phyloP scores from a whole-genome alignment of 92 coral and sea anemone genomes.

The Siderastrea siderea region DNA sequence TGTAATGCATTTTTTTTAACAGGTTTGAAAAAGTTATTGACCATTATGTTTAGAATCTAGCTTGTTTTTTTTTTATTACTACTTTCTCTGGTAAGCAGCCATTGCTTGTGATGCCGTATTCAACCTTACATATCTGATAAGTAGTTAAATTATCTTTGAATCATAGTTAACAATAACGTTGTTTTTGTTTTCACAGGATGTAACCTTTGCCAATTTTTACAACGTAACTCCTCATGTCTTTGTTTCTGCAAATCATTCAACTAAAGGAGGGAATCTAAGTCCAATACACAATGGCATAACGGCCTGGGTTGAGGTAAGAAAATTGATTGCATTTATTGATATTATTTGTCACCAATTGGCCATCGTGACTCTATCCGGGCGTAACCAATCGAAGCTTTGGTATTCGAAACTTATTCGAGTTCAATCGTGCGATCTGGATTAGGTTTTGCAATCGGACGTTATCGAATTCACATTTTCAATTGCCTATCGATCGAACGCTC shows the following conservation, averaged over 20 bases:
- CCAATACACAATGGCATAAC: conserved; percentile 52
- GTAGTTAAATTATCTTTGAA: not conserved
- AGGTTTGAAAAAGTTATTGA: too few relatives aligned
- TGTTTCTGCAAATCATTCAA: conserved; percentile 49
- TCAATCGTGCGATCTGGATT: too few relatives aligned
- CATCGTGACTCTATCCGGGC: not conserved
- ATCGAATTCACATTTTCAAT: too few relatives aligned
- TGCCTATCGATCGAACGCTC: too few relatives aligned
- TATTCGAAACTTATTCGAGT: too few relatives aligned
- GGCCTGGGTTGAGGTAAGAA: conserved; percentile 60
- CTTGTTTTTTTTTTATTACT: too few relatives aligned
- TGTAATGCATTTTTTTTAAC: too few relatives aligned
- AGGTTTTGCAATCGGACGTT: too few relatives aligned
- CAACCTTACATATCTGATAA: not conserved
- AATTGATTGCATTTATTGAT: not conserved
- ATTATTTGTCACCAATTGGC: not conserved
- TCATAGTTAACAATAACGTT: not conserved
- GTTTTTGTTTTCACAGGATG: not conserved
- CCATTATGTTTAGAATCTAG: too few relatives aligned
- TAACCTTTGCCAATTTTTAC: not conserved
- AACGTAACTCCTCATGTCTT: conserved; percentile 23
- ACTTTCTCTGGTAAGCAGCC: too few relatives aligned
- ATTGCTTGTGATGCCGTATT: too few relatives aligned
- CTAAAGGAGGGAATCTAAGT: conserved; percentile 41
- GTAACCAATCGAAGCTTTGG: too few relatives aligned